A percentile compares a stretch with the other conserved stretches of the same genome.
phyloP scores from a whole-genome alignment of 2,113 vertebrate species.

The Ammodytes dubius region DNA sequence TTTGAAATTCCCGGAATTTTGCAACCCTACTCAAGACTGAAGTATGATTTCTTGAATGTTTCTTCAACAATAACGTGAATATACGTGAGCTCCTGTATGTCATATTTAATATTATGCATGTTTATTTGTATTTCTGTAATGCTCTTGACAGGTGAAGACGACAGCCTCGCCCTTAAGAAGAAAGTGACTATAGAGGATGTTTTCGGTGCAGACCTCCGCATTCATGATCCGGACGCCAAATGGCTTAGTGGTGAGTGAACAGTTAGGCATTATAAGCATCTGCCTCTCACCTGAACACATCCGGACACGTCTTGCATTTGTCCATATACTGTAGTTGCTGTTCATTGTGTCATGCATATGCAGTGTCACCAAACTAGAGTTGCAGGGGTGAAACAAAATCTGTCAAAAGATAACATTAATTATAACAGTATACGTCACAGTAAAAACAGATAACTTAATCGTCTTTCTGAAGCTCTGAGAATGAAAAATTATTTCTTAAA shows the following conservation, averaged over 20 bases:
- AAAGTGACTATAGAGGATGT: slow-evolving; percentile 94
- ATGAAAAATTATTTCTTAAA: no score
- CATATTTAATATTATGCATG: slow-evolving; percentile 21
- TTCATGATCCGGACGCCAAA: slow-evolving; percentile 92
- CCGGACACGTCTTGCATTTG: background rate
- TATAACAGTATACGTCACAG: background rate
- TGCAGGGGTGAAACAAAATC: background rate
- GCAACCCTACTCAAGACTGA: background rate
- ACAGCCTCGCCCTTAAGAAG: slow-evolving; percentile 93
- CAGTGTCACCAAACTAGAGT: background rate
- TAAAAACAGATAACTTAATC: background rate
- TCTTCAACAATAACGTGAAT: background rate
- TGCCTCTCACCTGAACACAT: slow-evolving; percentile 8
- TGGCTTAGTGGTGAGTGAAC: slow-evolving; percentile 93
- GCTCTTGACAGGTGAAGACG: slow-evolving; percentile 89
- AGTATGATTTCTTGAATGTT: background rate
- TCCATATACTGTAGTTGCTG: background rate
- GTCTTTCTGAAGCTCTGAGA: background rate
- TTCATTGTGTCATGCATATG: background rate
- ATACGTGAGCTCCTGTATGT: background rate
- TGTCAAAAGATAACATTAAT: background rate
- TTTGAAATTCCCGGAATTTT: no score
- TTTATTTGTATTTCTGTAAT: slow-evolving; percentile 23
- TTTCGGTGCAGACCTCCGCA: slow-evolving; percentile 89
- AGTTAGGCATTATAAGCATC: slow-evolving; percentile 39